These are phyloP conservation scores for Prionace glauca DNA, from an alignment of 2,797 vertebrate species.

Conservation along the genomic window DNA sequence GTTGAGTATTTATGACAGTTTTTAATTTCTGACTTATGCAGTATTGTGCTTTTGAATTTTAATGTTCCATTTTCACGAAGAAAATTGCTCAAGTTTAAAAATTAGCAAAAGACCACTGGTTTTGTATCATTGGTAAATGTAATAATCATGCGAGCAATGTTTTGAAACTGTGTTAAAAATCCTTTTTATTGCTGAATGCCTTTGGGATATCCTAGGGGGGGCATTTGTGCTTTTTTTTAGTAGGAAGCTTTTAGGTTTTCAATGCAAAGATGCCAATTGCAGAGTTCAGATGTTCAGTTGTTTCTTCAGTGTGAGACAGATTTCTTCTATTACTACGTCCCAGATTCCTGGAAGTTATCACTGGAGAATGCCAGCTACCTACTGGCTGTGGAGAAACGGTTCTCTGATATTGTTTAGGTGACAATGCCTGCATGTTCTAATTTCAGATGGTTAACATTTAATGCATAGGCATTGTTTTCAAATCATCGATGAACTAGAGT, in stretches of 20 bases:
- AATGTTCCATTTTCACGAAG: neutral
- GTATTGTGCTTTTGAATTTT: neutral
- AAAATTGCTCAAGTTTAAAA: neutral
- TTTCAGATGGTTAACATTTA: neutral
- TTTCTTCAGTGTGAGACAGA: neutral
- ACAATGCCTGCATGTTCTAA: neutral
- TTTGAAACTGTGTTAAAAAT: no score
- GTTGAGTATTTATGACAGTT: neutral
- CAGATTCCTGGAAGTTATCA: neutral
- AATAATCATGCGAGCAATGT: no score
- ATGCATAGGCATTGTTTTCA: neutral
- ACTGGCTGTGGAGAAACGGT: neutral
- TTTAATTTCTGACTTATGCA: neutral
- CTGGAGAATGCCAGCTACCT: neutral
- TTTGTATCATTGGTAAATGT: no score
- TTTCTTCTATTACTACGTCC: neutral
- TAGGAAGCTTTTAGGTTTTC: neutral
- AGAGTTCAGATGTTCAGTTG: neutral
- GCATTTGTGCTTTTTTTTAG: neutral
- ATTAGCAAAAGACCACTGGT: neutral
- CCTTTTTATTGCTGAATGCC: neutral
- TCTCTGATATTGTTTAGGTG: neutral
- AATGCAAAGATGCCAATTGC: neutral
- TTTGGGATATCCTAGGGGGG: neutral
- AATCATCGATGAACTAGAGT: neutral